phyloP scores from a whole-genome alignment of 2,797 vertebrate species.

The Paguma larvata region DNA sequence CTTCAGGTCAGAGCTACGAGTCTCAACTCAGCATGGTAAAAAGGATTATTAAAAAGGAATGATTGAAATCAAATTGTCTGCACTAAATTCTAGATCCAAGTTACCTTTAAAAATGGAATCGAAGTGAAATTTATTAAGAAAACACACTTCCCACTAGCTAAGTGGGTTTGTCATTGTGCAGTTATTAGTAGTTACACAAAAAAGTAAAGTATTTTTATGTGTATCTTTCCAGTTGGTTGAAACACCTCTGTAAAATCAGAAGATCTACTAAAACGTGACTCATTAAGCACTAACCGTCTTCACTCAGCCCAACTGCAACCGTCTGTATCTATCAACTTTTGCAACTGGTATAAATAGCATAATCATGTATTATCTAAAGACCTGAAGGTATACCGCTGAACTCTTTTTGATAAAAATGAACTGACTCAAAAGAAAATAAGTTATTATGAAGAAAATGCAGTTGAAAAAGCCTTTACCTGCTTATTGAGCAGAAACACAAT shows the following conservation, averaged over 20 bases:
- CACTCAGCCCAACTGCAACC: neutral
- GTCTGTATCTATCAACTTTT: slow-evolving; percentile 17
- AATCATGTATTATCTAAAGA: slow-evolving; percentile 59
- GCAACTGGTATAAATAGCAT: slow-evolving; percentile 68
- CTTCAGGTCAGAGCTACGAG: neutral
- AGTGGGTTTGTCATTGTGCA: neutral
- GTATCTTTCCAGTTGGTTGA: neutral
- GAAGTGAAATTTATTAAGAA: neutral
- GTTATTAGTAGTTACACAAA: neutral
- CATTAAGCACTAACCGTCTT: slow-evolving; percentile 6
- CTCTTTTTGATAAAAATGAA: slow-evolving; percentile 78
- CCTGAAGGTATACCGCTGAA: slow-evolving; percentile 44
- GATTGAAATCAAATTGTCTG: neutral
- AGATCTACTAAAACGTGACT: neutral
- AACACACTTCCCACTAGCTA: neutral
- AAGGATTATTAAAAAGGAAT: neutral
- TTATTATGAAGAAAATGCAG: slow-evolving; percentile 75
- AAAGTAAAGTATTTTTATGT: neutral
- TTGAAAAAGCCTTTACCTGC: slow-evolving; percentile 76
- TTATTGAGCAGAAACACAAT: slow-evolving; percentile 73
- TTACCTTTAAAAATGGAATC: neutral
- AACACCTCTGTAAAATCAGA: neutral
- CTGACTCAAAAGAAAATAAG: slow-evolving; percentile 68
- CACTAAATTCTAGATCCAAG: neutral
- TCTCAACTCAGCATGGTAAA: neutral